A percentile compares a stretch with the other conserved stretches of the same genome.
These are phyloP conservation scores for Lasioglossum leucozonium DNA, from an alignment of 2,888 invertebrate genomes.

Conservation along the genomic window DNA sequence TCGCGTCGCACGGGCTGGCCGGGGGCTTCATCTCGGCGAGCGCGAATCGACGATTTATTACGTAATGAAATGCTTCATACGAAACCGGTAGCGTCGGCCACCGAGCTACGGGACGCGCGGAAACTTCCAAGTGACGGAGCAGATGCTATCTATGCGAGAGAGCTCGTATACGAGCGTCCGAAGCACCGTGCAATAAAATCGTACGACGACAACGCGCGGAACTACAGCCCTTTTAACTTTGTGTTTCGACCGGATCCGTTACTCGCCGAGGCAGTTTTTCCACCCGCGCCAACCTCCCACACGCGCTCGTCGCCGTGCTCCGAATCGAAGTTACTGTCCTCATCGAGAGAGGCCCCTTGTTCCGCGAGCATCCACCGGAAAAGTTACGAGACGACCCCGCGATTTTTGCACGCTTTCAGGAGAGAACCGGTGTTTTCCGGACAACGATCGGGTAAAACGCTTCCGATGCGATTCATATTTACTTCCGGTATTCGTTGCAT, in stretches of 20 bases:
- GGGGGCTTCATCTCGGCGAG: slow-evolving; percentile 37
- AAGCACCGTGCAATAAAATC: slow-evolving; percentile 70
- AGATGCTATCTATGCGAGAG: slow-evolving; percentile 56
- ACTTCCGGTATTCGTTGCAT: background rate
- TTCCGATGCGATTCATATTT: background rate
- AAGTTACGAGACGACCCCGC: background rate
- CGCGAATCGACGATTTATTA: slow-evolving; percentile 56
- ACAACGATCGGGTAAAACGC: background rate
- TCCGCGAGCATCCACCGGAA: background rate
- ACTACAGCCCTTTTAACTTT: slow-evolving; percentile 66
- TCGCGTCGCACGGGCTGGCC: background rate
- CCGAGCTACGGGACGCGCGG: slow-evolving; percentile 36
- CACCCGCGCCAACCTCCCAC: background rate
- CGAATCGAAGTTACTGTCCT: slow-evolving; percentile 6
- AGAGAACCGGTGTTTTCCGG: background rate
- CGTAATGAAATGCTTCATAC: slow-evolving; percentile 51
- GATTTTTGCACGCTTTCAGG: background rate
- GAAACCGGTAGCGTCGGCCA: slow-evolving; percentile 52
- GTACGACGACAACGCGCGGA: slow-evolving; percentile 46
- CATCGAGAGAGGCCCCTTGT: background rate
- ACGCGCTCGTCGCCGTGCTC: background rate
- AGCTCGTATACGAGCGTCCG: slow-evolving; percentile 54
- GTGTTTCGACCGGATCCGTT: slow-evolving; percentile 57
- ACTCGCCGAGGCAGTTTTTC: slow-evolving; percentile 44
- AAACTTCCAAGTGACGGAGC: slow-evolving; percentile 60